Evolutionary conservation across 2,888 invertebrate genomes (phyloP).

Genomic region (Cephus spinipes): DNA sequence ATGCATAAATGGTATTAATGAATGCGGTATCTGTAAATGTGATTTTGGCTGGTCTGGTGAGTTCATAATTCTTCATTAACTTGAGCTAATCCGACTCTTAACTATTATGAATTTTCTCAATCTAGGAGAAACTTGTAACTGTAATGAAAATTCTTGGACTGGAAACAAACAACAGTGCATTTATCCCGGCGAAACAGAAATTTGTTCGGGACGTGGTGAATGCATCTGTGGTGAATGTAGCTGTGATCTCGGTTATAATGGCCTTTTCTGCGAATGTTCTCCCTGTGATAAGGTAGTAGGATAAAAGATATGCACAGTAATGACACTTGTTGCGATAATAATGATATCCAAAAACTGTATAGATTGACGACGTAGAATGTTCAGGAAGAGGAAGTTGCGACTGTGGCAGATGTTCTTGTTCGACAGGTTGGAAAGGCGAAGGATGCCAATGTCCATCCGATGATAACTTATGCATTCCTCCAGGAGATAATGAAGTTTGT

Average conservation of each 20-base stretch:
- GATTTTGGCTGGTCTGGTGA: constrained; percentile 72
- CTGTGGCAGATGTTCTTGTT: constrained; percentile 47
- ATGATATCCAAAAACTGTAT: neutral
- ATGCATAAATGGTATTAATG: constrained; percentile 70
- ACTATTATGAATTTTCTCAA: constrained; percentile 7
- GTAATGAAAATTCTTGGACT: constrained; percentile 67
- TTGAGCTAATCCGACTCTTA: neutral
- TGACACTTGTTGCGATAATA: too few relatives aligned
- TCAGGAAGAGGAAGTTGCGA: constrained; percentile 45
- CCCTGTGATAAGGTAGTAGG: constrained; percentile 70
- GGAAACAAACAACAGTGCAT: constrained; percentile 70
- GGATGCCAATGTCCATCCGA: constrained; percentile 49
- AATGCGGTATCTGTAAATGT: constrained; percentile 76
- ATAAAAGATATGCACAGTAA: neutral
- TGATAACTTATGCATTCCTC: constrained; percentile 41
- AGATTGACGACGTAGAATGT: constrained; percentile 51
- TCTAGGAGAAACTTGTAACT: constrained; percentile 71
- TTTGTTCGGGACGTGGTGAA: constrained; percentile 80
- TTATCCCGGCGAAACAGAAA: constrained; percentile 66
- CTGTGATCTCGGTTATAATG: constrained; percentile 74
- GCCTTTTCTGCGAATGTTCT: constrained; percentile 74
- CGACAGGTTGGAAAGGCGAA: constrained; percentile 46
- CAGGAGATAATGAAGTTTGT: constrained; percentile 48
- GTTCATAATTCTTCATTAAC: neutral
- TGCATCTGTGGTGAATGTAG: constrained; percentile 83